Evolutionary conservation across 2,113 vertebrate genomes (phyloP), one percentile per base, ranked within the genome.

Genomic region (Hyla sarda): DNA sequence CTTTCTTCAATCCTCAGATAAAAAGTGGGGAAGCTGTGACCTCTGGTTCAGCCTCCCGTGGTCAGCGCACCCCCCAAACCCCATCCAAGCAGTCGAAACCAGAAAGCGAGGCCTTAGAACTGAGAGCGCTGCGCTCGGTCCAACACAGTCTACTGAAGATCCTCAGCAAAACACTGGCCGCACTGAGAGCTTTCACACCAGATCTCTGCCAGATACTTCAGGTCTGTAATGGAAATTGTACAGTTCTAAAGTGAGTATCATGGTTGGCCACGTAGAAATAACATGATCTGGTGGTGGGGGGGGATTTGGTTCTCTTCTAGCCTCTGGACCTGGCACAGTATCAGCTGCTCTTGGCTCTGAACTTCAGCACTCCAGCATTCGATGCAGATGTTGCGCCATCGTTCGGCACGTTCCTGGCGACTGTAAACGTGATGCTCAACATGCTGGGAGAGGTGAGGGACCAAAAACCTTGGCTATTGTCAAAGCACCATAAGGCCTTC

Each of bases 61-160:
- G 93, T 52, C 96, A 97, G 88, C 92, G 95, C 0, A 92, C 92
- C 0, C 89, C 91, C 0, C 92, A 90, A 3, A 89, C 93, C 1
- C 93, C 94, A 14, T 93, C 95, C 58, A 98, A 96, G 86, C 95
- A 93, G 28, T 90, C 92, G 2, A 89, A 89, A 45, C 92, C 94
- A 0, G 97, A 99, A 90, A 89, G 94, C 0, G 97, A 98, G 88
- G 97, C 96, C 48, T 92, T 93, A 0, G 96, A 99, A 92, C 96
- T 97, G 90, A 96, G 94, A 69, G 97, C 96, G 0, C 88, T 99
- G 89, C 93, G 96, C 3, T 92, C 92, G 0, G 97, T 99, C 47
- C 98, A 99, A 93, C 97, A 96, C 88, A 96, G 97, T 82, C 96
- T 99, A 5, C 90, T 99, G n/a, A 97, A 97, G 92, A 99, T 99